Evolutionary conservation across 2,888 invertebrate species (phyloP), one percentile per base, ranked within the genome.

Genomic region (Agonum fuliginosum): DNA sequence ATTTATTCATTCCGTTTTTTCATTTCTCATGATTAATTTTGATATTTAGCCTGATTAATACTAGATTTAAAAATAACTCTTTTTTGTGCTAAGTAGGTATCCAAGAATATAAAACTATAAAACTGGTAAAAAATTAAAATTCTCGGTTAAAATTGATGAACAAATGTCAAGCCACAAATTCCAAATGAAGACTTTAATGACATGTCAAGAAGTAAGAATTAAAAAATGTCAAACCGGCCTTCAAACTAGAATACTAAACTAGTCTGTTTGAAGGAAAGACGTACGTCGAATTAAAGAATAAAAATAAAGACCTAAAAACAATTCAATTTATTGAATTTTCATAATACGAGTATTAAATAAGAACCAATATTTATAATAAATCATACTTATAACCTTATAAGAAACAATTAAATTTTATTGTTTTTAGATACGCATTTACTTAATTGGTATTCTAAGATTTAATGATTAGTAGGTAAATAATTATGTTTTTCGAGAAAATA

Each of bases 191-290:
- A 34, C 41, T 65, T 67, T 75, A 67, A 46, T 70, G 27, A 27
- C 30, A 27, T 70, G 46, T 14, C 70, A 41, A 27, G 19, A 27
- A 46, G 46, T 14, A 46, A 41, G 12, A 14, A 41, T 43, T n/a
- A 65, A 75, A 67, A 74, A 75, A 75, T 75, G 67, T 75, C 75
- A 67, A 43, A 27, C 14, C 12, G 65, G n/a, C 75, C 75, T 75
- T 75, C 75, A 65, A 48, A 74, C n/a, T 54, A 54, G 48, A 51
- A 72, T 72, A 74, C 62, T 54, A 62, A 41, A 27, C 24, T 27
- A 27, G 37, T 62, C 24, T 27, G 67, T 17, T 30, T 27, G 4
- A 48, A 75, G 24, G 30, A 48, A 2, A 24, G 75, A 67, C 48
- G 48, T 34, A 75, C 65, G 67, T 14, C 12, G 41, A 20, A 22